phyloP scores from a whole-genome alignment of 1,140 invertebrate genomes.

The Hydropsyche tenuis region DNA sequence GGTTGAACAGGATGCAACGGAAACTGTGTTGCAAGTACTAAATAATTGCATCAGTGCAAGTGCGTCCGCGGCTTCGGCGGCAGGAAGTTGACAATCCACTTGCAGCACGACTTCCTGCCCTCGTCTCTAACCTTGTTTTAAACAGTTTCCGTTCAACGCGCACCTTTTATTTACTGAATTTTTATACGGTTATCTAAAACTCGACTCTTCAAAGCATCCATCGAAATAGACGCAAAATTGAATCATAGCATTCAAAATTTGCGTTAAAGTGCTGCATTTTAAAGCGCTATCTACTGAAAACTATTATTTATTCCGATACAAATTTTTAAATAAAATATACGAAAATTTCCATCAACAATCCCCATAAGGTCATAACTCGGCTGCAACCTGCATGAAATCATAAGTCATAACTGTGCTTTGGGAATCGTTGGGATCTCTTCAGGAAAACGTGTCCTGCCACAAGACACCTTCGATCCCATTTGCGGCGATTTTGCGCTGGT shows the following conservation, averaged over 20 bases:
- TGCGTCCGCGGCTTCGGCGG: neutral
- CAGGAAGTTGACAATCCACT: slow-evolving; percentile 23
- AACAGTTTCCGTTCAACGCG: neutral
- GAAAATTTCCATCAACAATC: no score
- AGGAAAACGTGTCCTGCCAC: neutral
- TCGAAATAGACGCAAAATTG: neutral
- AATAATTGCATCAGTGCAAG: slow-evolving; percentile 18
- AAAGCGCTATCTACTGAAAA: no score
- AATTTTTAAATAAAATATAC: no score
- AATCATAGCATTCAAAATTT: no score
- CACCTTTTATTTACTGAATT: neutral
- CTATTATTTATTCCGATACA: no score
- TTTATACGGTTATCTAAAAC: neutral
- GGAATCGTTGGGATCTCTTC: neutral
- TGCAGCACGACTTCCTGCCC: neutral
- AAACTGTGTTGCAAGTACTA: slow-evolving; percentile 6
- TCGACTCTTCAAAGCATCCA: neutral
- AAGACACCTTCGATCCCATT: slow-evolving; percentile 16
- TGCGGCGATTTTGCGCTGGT: neutral
- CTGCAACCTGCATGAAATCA: neutral
- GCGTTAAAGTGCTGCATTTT: no score
- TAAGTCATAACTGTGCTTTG: neutral
- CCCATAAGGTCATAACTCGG: neutral
- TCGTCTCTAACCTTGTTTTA: neutral
- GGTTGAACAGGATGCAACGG: neutral